These are phyloP conservation scores for Myiozetetes cayanensis DNA, from an alignment of 2,113 vertebrate species.

Conservation along the genomic window DNA sequence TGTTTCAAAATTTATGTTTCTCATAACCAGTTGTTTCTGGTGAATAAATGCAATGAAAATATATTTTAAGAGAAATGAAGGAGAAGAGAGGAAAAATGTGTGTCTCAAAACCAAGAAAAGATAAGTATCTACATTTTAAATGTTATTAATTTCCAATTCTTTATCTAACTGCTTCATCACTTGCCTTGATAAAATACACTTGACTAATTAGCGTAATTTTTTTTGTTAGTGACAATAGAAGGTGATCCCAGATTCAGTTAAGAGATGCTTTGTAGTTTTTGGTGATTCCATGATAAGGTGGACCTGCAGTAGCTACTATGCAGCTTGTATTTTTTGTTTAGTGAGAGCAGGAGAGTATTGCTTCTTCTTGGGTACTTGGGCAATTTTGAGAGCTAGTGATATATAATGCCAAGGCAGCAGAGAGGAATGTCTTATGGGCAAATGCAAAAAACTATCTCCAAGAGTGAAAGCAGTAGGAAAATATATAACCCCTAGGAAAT, in stretches of 20 bases:
- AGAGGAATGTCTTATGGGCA: neutral
- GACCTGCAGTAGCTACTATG: neutral
- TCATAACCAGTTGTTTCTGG: neutral
- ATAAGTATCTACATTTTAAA: neutral
- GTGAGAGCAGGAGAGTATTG: neutral
- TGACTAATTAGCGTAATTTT: neutral
- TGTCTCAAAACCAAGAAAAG: neutral
- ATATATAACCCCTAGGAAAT: neutral
- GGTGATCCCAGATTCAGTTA: neutral
- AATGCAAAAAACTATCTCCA: neutral
- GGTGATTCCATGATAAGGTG: neutral
- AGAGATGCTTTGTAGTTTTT: neutral
- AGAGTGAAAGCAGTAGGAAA: neutral
- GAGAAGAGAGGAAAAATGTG: neutral
- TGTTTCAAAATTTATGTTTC: neutral
- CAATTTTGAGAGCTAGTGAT: neutral
- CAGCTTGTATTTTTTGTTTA: neutral
- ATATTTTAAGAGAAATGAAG: neutral
- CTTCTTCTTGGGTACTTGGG: neutral
- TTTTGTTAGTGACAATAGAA: neutral
- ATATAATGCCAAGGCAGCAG: neutral
- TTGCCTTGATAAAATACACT: neutral
- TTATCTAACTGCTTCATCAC: neutral
- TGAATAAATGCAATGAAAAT: neutral
- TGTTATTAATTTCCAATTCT: neutral